phyloP scores from a whole-genome alignment of 2,113 vertebrate genomes.

The Felis chaus region DNA sequence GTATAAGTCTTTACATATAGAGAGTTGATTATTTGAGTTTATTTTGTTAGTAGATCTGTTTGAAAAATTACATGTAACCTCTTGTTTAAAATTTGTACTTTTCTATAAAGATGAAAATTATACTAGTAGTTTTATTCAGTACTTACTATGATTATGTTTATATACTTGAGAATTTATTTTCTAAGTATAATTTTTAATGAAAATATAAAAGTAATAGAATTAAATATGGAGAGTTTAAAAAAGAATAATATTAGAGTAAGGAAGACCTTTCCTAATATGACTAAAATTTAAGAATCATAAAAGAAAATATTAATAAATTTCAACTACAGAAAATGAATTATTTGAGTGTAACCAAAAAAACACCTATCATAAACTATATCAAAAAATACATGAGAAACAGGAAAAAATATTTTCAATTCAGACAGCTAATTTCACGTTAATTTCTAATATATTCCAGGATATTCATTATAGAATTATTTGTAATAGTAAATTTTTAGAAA shows the following conservation, averaged over 20 bases:
- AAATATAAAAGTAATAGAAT: slow-evolving; percentile 20
- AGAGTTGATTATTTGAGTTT: not conserved
- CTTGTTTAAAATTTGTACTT: not conserved
- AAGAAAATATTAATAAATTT: not conserved
- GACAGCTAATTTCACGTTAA: not conserved
- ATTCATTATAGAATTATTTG: not conserved
- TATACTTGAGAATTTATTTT: not conserved
- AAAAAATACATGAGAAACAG: not conserved
- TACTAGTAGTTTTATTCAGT: not conserved
- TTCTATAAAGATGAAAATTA: slow-evolving; percentile 34
- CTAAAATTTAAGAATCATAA: slow-evolving; percentile 18
- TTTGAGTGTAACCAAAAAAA: not conserved
- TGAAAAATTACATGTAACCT: not conserved
- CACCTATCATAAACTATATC: not conserved
- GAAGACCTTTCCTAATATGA: not conserved
- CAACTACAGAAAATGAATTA: not conserved
- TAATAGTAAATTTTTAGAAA: not conserved
- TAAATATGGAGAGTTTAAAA: not conserved
- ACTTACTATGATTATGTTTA: not conserved
- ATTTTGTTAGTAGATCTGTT: not conserved
- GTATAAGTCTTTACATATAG: not conserved
- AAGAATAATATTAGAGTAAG: not conserved
- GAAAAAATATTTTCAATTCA: slow-evolving; percentile 7
- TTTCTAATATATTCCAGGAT: not conserved
- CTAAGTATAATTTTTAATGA: not conserved